These are phyloP conservation scores for Paramisgurnus dabryanus DNA, from an alignment of 2,113 vertebrate genomes.

Conservation along the genomic window DNA sequence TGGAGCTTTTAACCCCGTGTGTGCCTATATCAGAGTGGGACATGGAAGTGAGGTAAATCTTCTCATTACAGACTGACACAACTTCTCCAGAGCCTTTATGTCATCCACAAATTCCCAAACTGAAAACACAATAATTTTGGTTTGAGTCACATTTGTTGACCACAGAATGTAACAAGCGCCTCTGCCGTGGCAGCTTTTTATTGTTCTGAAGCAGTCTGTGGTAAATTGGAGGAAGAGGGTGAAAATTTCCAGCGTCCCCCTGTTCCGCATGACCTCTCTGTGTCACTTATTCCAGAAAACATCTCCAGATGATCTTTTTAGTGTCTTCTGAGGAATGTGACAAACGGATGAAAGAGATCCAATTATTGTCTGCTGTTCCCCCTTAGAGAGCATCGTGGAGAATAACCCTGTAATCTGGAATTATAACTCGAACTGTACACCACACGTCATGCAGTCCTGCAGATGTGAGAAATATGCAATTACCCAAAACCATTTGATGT, in stretches of 20 bases:
- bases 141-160: conserved; percentile 11
- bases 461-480: background rate
- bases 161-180: background rate
- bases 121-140: no score
- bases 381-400: background rate
- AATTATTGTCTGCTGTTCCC: conserved; percentile 16
- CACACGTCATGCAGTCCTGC: background rate
- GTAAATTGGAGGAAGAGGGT: background rate
- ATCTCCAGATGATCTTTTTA: conserved; percentile 2
- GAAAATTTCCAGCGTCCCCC: background rate
- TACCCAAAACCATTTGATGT: conserved; percentile 5
- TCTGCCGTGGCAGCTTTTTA: background rate
- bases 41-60: conserved; percentile 59
- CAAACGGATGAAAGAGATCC: conserved; percentile 11
- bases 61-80: background rate
- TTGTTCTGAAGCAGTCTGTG: conserved; percentile 15
- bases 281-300: conserved; percentile 23
- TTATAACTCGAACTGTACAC: background rate
- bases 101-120: no score
- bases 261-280: background rate
- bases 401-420: background rate
- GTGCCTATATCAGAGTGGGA: conserved; percentile 82
- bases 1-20: conserved; percentile 90
- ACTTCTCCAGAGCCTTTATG: background rate
- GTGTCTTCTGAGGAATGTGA: conserved; percentile 38